These are phyloP conservation scores for Acanthosoma haemorrhoidale DNA, from an alignment of 2,888 invertebrate species.

Conservation along the genomic window DNA sequence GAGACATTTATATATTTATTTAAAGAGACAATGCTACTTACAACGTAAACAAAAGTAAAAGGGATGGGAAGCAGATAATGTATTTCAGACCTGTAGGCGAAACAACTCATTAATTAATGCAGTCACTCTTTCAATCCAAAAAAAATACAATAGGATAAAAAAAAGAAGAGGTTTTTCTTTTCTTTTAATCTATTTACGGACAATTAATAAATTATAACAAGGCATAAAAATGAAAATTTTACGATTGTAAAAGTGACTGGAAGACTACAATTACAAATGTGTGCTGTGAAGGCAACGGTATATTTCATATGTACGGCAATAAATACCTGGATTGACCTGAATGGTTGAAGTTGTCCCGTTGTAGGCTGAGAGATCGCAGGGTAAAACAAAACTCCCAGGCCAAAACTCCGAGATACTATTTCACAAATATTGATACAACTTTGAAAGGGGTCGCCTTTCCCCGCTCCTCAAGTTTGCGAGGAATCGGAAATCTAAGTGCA, in stretches of 20 bases:
- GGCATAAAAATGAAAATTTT: background rate
- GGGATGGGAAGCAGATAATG: conserved; percentile 1
- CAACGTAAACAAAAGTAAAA: background rate
- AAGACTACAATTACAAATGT: background rate
- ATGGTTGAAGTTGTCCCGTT: conserved; percentile 16
- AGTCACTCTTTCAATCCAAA: background rate
- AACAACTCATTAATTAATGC: background rate
- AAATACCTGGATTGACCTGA: conserved; percentile 26
- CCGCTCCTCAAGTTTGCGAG: conserved; percentile 10
- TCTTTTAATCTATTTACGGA: no score
- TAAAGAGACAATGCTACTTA: background rate
- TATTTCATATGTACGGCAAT: conserved; percentile 24
- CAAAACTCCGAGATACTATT: conserved; percentile 23
- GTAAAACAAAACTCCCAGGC: conserved; percentile 27
- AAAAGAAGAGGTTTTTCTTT: background rate
- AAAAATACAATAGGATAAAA: background rate
- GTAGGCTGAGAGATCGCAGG: conserved; percentile 20
- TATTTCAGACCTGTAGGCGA: conserved; percentile 8
- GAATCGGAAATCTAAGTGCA: background rate
- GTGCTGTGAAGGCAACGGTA: conserved; percentile 12
- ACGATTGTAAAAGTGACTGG: background rate
- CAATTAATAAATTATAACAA: no score
- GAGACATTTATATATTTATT: background rate
- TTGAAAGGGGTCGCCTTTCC: conserved; percentile 8
- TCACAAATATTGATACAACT: conserved; percentile 26